phyloP scores from a whole-genome alignment of 92 coral and sea anemone genomes.

The Parazoanthus atlanticus region DNA sequence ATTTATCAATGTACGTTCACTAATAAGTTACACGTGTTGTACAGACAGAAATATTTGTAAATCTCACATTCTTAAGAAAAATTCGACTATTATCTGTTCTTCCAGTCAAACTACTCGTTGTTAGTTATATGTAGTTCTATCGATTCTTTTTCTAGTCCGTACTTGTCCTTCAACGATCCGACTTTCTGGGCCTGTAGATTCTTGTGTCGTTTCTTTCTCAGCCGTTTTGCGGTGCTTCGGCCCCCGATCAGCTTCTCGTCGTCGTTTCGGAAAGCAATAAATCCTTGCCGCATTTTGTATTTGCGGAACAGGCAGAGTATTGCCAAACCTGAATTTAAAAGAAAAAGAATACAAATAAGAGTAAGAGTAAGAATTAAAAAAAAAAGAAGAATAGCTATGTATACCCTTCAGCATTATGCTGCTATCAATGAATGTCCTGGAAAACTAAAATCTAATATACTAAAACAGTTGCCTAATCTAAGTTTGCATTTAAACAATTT shows the following conservation, averaged over 20 bases:
- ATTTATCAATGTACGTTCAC: neutral
- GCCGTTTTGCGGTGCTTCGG: constrained; percentile 12
- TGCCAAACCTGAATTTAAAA: constrained; percentile 19
- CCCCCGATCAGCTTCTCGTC: constrained; percentile 19
- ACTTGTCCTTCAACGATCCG: neutral
- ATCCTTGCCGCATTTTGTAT: constrained; percentile 16
- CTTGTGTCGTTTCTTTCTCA: constrained; percentile 23
- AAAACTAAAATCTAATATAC: too few species aligned
- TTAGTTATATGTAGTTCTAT: neutral
- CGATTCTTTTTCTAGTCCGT: constrained; percentile 10
- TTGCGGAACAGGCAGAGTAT: constrained; percentile 35
- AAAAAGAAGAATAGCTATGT: too few species aligned
- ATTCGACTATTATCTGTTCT: neutral
- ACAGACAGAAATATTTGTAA: neutral
- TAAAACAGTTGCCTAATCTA: too few species aligned
- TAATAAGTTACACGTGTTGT: neutral
- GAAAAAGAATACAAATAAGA: too few species aligned
- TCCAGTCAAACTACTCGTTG: neutral
- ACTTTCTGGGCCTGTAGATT: constrained; percentile 36
- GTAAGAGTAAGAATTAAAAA: too few species aligned
- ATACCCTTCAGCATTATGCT: too few species aligned
- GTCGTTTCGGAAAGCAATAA: constrained; percentile 10
- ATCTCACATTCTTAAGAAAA: neutral
- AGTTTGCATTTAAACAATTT: too few species aligned
- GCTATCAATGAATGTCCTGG: too few species aligned